phyloP scores from a whole-genome alignment of 2,888 invertebrate genomes.

The Nephrotoma appendiculata region DNA sequence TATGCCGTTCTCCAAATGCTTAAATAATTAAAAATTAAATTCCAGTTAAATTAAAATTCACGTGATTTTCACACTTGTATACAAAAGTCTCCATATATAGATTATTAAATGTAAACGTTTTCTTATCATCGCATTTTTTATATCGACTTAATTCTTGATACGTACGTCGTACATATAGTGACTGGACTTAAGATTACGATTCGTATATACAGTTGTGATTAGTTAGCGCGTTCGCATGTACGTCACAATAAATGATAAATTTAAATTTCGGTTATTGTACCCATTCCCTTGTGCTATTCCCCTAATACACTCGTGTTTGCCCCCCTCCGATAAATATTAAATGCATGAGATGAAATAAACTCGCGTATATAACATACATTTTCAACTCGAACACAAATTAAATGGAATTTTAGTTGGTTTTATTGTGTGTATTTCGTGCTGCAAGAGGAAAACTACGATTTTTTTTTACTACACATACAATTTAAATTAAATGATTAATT shows the following conservation, averaged over 20 bases:
- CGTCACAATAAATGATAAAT: neutral
- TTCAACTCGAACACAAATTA: neutral
- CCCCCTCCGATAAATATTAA: neutral
- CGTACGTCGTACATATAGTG: neutral
- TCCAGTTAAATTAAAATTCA: neutral
- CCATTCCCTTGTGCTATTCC: neutral
- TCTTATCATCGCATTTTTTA: neutral
- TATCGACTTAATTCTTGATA: neutral
- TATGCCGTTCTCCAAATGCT: neutral
- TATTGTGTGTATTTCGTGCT: neutral
- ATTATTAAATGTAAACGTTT: neutral
- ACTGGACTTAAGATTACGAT: neutral
- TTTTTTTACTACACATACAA: neutral
- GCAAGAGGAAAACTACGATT: neutral
- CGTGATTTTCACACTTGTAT: neutral
- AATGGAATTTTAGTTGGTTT: neutral
- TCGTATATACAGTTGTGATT: neutral
- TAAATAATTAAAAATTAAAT: neutral
- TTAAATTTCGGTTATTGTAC: neutral
- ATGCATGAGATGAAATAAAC: neutral
- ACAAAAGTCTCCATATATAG: neutral
- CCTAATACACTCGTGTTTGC: neutral
- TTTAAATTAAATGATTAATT: neutral
- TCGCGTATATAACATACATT: neutral
- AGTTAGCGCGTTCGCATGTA: neutral